Evolutionary conservation across 2,797 vertebrate genomes (phyloP), one percentile per base, ranked within the genome.

Genomic region (Peromyscus melanophrys): DNA sequence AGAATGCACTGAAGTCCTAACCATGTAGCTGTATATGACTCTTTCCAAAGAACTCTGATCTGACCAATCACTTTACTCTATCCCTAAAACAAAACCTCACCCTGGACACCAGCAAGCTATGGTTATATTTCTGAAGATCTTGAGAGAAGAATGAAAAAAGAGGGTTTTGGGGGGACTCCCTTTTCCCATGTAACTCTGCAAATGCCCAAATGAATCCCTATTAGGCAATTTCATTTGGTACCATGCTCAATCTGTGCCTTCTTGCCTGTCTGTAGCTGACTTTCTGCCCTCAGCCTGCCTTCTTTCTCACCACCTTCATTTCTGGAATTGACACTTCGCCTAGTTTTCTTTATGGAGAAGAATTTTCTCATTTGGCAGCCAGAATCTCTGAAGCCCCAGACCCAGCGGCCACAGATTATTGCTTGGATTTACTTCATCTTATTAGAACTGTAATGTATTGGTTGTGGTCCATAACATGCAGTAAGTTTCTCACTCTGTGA

Each of bases 121-220:
- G 29, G 14, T 6, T 52, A 19, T 52, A 63, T 57, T 78, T 90
- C 69, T 96, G 52, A 95, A 87, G 43, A 67, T 94, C 46, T 90
- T 49, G 8, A 65, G 67, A 49, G 81, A 86, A 95, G 37, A 46
- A 84, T 63, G 8, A 78, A 23, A 57, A 90, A 43, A 71, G 5
- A 17, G 2, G 4, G 14, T 67, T 85, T 12, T 4, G 34, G 31
- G 31, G 21, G 25, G 2, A 11, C 46, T 8, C 9, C 11, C 8
- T 29, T 65, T n/a, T n/a, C 19, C 59, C 67, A 69, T 37, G 63
- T 23, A 4, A 14, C 6, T 27, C 84, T 81, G 11, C 19, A 76
- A 81, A 81, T 77, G 19, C 34, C 10, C 63, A 76, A 43, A 29
- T 43, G 19, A 0, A 4, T 34, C 27, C 14, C 52, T 25, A 27